Base-by-base conservation (phyloP, 1,140 invertebrate species). In the Ceratoteleas bidentatus region DNA sequence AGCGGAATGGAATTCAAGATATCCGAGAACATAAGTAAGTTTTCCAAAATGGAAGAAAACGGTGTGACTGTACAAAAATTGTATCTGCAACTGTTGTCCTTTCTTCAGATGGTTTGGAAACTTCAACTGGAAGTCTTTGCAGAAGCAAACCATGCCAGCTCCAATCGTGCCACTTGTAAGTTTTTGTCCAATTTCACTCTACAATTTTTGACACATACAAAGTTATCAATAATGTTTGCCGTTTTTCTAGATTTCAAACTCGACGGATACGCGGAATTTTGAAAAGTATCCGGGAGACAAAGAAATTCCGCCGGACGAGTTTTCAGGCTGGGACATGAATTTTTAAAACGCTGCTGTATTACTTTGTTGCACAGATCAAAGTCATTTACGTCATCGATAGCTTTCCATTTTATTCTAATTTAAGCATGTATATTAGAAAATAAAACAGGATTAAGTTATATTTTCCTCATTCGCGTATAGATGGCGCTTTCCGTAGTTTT, bases 21-120 rank as follows among this genome's bases (percentile, higher is more conserved):
- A 97, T 99, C 58, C 95, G 97, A 85, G 96, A 96, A 87, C 97
- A 99, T 90, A 96, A 96, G 94, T 99, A 87, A 90, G 91, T 88
- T 5, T 45, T 43, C 43, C n/a, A 34, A n/a, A n/a, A n/a, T n/a
- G n/a, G n/a, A n/a, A n/a, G n/a, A n/a, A n/a, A n/a, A n/a, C n/a
- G n/a, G n/a, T n/a, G n/a, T n/a, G n/a, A n/a, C n/a, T n/a, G n/a
- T n/a, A n/a, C n/a, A n/a, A n/a, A n/a, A n/a, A n/a, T n/a, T n/a
- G n/a, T n/a, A n/a, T n/a, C n/a, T n/a, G n/a, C n/a, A n/a, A n/a
- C n/a, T n/a, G n/a, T n/a, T n/a, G n/a, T n/a, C n/a, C n/a, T 13
- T 69, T 13, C 32, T 62, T 5, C 7, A 94, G 96, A 83, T 99
- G 97, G 97, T 99, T 98, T 91, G 94, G 96, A 85, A 96, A 96